These are phyloP conservation scores for Xestia xanthographa DNA, from an alignment of 2,888 invertebrate genomes.

Conservation along the genomic window DNA sequence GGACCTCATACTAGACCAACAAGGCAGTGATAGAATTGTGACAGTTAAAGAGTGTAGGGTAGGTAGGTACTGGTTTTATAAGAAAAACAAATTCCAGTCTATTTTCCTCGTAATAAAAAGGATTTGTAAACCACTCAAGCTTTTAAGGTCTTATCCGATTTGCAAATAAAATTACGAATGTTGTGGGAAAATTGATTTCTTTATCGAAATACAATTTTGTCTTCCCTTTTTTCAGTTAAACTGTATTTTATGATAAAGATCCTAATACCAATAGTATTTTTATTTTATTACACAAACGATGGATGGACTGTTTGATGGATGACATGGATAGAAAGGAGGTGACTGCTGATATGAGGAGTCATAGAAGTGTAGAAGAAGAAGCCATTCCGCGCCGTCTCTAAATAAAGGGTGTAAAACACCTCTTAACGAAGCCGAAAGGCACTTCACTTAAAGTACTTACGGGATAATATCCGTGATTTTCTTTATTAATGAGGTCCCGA, in stretches of 20 bases:
- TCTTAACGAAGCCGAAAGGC: too few relatives aligned
- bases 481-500: too few relatives aligned
- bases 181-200: conserved; percentile 26
- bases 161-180: conserved; percentile 34
- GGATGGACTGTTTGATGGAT: too few relatives aligned
- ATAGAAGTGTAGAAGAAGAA: too few relatives aligned
- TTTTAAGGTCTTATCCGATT: conserved; percentile 37
- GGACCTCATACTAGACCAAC: too few relatives aligned
- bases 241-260: background rate
- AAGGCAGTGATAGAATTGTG: background rate
- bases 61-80: background rate
- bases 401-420: too few relatives aligned
- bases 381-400: too few relatives aligned
- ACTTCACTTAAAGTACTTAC: too few relatives aligned
- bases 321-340: too few relatives aligned
- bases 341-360: too few relatives aligned
- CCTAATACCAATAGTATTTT: background rate
- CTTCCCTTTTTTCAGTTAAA: background rate
- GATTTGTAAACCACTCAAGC: conserved; percentile 13
- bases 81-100: background rate
- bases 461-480: too few relatives aligned
- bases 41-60: background rate
- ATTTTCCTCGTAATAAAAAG: conserved; percentile 10
- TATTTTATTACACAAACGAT: background rate
- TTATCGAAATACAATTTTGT: conserved; percentile 3